phyloP scores from a whole-genome alignment of 2,888 invertebrate species.

The Gymnoscelis rufifasciata region DNA sequence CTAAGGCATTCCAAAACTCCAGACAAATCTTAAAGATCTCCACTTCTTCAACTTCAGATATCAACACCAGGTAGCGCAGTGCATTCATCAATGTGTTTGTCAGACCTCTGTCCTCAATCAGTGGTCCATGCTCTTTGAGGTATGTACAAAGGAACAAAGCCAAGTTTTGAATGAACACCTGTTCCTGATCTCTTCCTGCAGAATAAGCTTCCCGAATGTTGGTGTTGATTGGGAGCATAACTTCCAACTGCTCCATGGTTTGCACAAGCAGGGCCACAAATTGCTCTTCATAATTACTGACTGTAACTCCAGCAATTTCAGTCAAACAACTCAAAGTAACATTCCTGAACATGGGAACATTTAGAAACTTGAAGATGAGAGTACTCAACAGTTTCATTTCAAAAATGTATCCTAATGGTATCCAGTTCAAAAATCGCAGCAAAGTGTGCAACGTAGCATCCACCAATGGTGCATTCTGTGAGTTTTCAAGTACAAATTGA shows the following conservation, averaged over 20 bases:
- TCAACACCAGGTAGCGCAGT: conserved; percentile 91
- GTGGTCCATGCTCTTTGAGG: conserved; percentile 95
- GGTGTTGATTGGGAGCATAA: conserved; percentile 93
- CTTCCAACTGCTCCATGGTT: conserved; percentile 94
- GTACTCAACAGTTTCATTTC: conserved; percentile 98
- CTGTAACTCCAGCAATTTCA: conserved; percentile 96
- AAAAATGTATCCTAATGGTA: conserved; percentile 99
- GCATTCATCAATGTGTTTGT: conserved; percentile 89
- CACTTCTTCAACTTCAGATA: conserved; percentile 98
- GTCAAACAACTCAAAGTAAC: conserved; percentile 98
- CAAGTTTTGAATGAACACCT: conserved; percentile 99
- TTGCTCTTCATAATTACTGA: conserved; percentile 94
- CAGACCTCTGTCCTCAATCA: conserved; percentile 90
- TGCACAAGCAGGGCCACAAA: conserved; percentile 93
- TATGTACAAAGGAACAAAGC: conserved; percentile 98
- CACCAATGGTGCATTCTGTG: conserved; percentile 97
- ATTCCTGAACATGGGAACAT: conserved; percentile 98
- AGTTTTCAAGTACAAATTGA: conserved; percentile 98
- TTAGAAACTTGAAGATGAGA: conserved; percentile 96
- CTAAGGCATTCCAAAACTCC: conserved; percentile 98
- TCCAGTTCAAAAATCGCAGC: conserved; percentile 98
- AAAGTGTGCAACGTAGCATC: conserved; percentile 97
- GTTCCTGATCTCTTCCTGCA: conserved; percentile 96
- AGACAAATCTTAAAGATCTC: conserved; percentile 99
- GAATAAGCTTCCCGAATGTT: conserved; percentile 97